Conservation (phyloP, 2,113 vertebrate genomes). For the Anas platyrhynchos region DNA sequence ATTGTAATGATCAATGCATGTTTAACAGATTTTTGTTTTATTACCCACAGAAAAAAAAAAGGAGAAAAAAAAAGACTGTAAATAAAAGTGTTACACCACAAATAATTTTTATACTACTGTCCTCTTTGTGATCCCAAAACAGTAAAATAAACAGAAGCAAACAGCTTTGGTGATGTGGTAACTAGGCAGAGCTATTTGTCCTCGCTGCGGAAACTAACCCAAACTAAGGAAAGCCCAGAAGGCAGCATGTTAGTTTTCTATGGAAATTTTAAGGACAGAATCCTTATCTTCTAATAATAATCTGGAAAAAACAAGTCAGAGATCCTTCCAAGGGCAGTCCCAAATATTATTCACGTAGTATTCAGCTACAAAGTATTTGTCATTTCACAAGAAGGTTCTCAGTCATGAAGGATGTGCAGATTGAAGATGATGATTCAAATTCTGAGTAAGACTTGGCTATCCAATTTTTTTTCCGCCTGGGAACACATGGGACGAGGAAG, state of each 20-base stretch:
- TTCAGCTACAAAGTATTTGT: neutral
- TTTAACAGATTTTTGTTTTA: conserved; percentile 58
- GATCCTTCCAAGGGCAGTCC: neutral
- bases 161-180: neutral
- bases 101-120: conserved; percentile 9
- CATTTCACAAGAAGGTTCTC: neutral
- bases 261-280: neutral
- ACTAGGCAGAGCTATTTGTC: conserved; percentile 29
- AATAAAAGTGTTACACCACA: conserved; percentile 43
- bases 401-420: neutral
- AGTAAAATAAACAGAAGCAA: conserved; percentile 51
- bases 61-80: neutral
- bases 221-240: conserved; percentile 17
- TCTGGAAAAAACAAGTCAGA: neutral
- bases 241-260: neutral
- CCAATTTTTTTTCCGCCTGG: neutral
- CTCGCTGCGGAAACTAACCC: conserved; percentile 28
- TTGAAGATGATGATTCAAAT: neutral
- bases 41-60: conserved; percentile 54
- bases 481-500: neutral
- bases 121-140: conserved; percentile 42
- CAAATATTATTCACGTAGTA: neutral
- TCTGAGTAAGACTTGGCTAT: neutral
- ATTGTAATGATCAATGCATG: conserved; percentile 11
- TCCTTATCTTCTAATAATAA: neutral